phyloP scores from a whole-genome alignment of 92 coral and sea anemone species.

The Siderastrea siderea region DNA sequence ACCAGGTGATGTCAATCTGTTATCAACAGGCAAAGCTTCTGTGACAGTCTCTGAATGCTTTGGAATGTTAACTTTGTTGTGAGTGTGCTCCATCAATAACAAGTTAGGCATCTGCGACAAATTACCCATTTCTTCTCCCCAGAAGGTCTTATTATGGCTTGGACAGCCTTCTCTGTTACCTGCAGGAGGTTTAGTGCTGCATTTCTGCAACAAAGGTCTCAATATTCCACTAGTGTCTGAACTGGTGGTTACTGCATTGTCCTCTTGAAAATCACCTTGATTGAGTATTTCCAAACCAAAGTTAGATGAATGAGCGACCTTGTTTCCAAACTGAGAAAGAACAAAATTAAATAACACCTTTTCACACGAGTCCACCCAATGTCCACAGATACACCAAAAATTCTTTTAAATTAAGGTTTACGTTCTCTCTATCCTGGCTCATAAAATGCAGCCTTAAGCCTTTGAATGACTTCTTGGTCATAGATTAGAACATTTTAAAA shows the following conservation, averaged over 20 bases:
- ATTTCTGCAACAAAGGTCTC: neutral
- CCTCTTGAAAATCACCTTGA: neutral
- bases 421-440: no score
- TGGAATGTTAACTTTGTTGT: neutral
- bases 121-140: neutral
- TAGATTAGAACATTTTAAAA: no score
- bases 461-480: no score
- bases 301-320: neutral
- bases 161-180: neutral
- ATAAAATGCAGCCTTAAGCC: no score
- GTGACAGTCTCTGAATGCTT: slow-evolving; percentile 12
- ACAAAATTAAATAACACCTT: neutral
- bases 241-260: neutral
- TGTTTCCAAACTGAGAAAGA: neutral
- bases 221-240: neutral
- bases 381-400: no score
- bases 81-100: neutral
- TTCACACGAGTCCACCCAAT: neutral
- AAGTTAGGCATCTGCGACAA: neutral
- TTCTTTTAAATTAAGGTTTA: no score
- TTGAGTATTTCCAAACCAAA: slow-evolving; percentile 1
- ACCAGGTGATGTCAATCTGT: neutral
- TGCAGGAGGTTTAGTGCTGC: neutral
- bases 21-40: neutral
- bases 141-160: neutral